Evolutionary conservation across 1,140 invertebrate species (phyloP).

Genomic region (Oryctes rhinoceros): DNA sequence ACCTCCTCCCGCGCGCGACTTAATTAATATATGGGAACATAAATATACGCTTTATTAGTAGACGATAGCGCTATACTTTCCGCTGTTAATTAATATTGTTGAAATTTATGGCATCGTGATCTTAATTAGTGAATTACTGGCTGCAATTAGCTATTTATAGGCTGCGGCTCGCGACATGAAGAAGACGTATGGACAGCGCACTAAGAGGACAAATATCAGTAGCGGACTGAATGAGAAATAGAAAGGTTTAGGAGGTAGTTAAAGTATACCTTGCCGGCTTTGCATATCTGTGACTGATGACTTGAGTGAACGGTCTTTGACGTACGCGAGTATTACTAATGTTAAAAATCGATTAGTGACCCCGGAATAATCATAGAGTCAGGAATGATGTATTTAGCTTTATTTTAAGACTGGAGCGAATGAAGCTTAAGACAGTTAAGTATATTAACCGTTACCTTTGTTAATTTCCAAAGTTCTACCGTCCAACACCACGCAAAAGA

Average conservation of each 20-base stretch:
- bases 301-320: neutral
- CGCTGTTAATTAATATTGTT: slow-evolving; percentile 36
- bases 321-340: neutral
- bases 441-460: no score
- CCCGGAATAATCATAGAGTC: no score
- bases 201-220: no score
- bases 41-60: slow-evolving; percentile 32
- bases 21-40: slow-evolving; percentile 35
- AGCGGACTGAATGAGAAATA: neutral
- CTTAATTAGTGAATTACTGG: slow-evolving; percentile 32
- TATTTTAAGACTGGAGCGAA: no score
- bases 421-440: no score
- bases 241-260: neutral
- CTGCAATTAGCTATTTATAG: slow-evolving; percentile 36
- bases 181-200: neutral
- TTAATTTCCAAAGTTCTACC: no score
- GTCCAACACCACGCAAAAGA: no score
- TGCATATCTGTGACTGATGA: neutral
- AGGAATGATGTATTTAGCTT: no score
- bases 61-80: slow-evolving; percentile 26
- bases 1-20: neutral
- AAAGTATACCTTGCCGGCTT: neutral
- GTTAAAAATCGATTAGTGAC: neutral
- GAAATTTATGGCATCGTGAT: slow-evolving; percentile 35
- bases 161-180: neutral